Evolutionary conservation across 2,797 vertebrate species (phyloP).

Genomic region (Sternotherus odoratus): DNA sequence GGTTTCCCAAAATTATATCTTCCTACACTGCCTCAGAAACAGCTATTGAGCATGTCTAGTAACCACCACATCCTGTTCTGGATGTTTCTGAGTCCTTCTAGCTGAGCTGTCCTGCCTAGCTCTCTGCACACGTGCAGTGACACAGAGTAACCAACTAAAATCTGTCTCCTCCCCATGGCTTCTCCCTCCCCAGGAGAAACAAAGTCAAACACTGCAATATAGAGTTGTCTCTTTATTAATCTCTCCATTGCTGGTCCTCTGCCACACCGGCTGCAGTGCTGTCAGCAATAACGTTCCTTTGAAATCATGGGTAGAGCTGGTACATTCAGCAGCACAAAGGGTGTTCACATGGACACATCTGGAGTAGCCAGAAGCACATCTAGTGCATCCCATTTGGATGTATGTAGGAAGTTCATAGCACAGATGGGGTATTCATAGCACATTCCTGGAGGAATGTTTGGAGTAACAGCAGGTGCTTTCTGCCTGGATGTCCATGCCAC

Average conservation of each 20-base stretch:
- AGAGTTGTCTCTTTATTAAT: not conserved
- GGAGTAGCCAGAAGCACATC: rapidly evolving
- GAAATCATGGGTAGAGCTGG: rapidly evolving
- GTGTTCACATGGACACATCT: not conserved
- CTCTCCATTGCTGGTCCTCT: not conserved
- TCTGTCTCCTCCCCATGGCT: not conserved
- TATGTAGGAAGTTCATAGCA: not conserved
- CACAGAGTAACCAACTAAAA: not conserved
- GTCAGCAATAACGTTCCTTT: not conserved
- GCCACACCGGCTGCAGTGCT: not conserved
- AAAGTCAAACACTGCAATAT: not conserved
- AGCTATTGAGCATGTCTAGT: not conserved
- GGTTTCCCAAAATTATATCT: not conserved
- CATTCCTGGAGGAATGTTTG: no score
- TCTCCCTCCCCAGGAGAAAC: not conserved
- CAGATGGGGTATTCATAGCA: not conserved
- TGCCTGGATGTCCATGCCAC: rapidly evolving
- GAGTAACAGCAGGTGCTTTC: not conserved
- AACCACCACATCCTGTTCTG: not conserved
- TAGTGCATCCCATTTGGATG: not conserved
- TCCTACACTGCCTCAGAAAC: not conserved
- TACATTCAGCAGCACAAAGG: not conserved
- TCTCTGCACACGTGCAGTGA: not conserved
- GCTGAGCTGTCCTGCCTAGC: not conserved
- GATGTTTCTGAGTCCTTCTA: not conserved